These are phyloP conservation scores for Umimayanthus chanpuru DNA, from an alignment of 92 coral and sea anemone species.

Conservation along the genomic window DNA sequence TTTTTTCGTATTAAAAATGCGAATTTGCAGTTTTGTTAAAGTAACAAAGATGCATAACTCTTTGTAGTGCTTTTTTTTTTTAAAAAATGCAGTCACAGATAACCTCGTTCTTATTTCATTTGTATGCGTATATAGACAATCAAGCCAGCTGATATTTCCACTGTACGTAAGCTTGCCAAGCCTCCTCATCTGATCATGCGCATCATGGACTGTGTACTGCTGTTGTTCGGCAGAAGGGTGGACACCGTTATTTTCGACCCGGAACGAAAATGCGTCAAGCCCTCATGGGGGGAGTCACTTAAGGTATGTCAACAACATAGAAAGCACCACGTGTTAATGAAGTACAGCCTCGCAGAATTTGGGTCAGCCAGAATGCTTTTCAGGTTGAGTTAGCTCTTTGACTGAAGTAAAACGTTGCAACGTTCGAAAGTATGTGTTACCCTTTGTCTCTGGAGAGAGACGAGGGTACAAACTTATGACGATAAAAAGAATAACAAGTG, in stretches of 20 bases:
- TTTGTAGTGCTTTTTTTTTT: too few relatives aligned
- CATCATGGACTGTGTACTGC: slow-evolving; percentile 94
- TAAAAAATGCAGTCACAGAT: neutral
- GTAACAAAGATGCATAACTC: too few relatives aligned
- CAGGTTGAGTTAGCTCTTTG: too few relatives aligned
- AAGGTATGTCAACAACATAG: slow-evolving; percentile 61
- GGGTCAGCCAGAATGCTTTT: neutral
- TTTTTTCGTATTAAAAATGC: too few relatives aligned
- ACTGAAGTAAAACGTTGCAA: too few relatives aligned
- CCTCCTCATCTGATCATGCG: slow-evolving; percentile 99
- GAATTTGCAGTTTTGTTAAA: too few relatives aligned
- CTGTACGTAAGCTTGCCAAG: slow-evolving; percentile 92
- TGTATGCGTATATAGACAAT: slow-evolving; percentile 71
- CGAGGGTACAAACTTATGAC: too few relatives aligned
- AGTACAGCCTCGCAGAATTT: neutral
- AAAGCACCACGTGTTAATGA: neutral
- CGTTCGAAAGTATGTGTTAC: too few relatives aligned
- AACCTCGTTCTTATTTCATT: neutral
- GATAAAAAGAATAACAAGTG: too few relatives aligned
- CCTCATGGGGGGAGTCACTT: slow-evolving; percentile 90
- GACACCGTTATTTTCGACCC: slow-evolving; percentile 86
- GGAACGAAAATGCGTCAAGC: slow-evolving; percentile 73
- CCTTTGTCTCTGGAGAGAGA: too few relatives aligned
- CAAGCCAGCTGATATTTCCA: slow-evolving; percentile 91
- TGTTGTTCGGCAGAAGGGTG: slow-evolving; percentile 74